Evolutionary conservation across 2,888 invertebrate species (phyloP).

Genomic region (Stenichneumon culpator): DNA sequence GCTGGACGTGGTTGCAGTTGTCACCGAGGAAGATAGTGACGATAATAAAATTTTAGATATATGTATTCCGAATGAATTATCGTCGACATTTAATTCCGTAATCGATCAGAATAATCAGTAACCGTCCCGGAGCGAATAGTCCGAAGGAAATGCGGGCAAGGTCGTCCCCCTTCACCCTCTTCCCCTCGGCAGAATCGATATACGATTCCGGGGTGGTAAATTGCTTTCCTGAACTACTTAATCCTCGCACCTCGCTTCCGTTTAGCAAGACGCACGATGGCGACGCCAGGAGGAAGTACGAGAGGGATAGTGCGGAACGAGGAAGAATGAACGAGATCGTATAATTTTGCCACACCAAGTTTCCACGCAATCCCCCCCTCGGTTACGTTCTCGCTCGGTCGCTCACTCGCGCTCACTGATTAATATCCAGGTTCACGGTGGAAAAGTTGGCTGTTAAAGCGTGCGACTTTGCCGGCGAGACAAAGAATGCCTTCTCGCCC

Average conservation of each 20-base stretch:
- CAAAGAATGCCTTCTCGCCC: constrained; percentile 30
- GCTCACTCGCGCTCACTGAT: constrained; percentile 44
- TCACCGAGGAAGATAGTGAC: neutral
- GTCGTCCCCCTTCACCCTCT: constrained; percentile 23
- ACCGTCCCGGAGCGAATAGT: constrained; percentile 26
- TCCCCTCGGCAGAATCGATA: constrained; percentile 47
- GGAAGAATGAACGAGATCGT: constrained; percentile 58
- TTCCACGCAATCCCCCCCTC: constrained; percentile 47
- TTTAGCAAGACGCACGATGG: constrained; percentile 57
- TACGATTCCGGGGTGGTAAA: constrained; percentile 58
- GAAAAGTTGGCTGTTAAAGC: constrained; percentile 73
- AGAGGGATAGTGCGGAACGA: constrained; percentile 4
- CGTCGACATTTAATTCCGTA: constrained; percentile 23
- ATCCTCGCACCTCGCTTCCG: constrained; percentile 55
- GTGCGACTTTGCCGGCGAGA: constrained; percentile 46
- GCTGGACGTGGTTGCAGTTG: neutral
- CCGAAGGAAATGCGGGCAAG: constrained; percentile 54
- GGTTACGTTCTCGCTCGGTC: constrained; percentile 48
- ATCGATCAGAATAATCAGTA: constrained; percentile 45
- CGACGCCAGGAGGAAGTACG: constrained; percentile 13
- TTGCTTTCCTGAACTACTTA: constrained; percentile 63
- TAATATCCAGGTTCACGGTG: constrained; percentile 64
- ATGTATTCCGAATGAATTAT: constrained; percentile 9
- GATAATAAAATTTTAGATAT: constrained; percentile 10
- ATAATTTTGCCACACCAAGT: constrained; percentile 66